phyloP scores from a whole-genome alignment of 2,888 invertebrate genomes.

The Protula sp. region DNA sequence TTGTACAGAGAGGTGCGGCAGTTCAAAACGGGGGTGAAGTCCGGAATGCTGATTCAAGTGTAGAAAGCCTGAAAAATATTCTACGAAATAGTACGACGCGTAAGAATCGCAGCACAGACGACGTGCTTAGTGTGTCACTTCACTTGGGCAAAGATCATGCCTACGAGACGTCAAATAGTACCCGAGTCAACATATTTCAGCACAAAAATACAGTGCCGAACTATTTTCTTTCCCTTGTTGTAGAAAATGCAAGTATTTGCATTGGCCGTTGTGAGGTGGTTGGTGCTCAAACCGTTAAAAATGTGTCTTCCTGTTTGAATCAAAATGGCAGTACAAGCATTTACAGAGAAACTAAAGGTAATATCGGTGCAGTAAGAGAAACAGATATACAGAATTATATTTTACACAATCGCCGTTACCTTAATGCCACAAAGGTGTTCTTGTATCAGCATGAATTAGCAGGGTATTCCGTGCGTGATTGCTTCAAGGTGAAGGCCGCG shows the following conservation, averaged over 20 bases:
- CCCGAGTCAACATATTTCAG: slow-evolving; percentile 2
- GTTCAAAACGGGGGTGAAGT: too few species aligned
- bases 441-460: slow-evolving; percentile 8
- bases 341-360: too few species aligned
- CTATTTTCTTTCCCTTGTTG: slow-evolving; percentile 1
- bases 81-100: neutral
- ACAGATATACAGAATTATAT: too few species aligned
- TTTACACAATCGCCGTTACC: too few species aligned
- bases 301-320: too few species aligned
- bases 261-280: too few species aligned
- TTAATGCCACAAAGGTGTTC: slow-evolving; percentile 2
- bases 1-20: too few species aligned
- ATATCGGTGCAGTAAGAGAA: too few species aligned
- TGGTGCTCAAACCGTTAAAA: too few species aligned
- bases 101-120: neutral
- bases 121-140: slow-evolving; percentile 2
- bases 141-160: slow-evolving; percentile 4
- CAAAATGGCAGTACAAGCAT: too few species aligned
- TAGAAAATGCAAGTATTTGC: too few species aligned
- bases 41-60: neutral
- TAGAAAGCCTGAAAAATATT: neutral
- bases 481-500: neutral
- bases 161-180: slow-evolving; percentile 1
- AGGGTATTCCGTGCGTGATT: slow-evolving; percentile 6
- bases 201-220: slow-evolving; percentile 11